Evolutionary conservation across 2,888 invertebrate genomes (phyloP).

Genomic region (Drosophila pegasa): DNA sequence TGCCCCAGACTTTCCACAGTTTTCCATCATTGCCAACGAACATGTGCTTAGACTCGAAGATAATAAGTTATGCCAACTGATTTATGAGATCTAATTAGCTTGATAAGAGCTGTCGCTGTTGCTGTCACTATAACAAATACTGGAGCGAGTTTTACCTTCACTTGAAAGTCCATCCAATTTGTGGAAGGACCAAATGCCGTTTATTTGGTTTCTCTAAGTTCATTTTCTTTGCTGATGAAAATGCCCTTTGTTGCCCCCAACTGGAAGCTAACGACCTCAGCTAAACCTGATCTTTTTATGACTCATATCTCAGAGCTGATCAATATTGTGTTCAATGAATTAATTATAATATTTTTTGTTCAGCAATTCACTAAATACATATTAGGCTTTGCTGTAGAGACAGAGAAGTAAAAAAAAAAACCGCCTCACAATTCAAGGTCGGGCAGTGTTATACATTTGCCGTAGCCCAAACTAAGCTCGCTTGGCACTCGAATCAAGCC

Average conservation of each 20-base stretch:
- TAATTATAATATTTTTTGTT: constrained; percentile 27
- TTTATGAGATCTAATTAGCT: not conserved
- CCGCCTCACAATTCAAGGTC: constrained; percentile 41
- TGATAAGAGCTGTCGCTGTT: not conserved
- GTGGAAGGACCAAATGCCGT: too few species aligned
- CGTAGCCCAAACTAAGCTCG: not conserved
- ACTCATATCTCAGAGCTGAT: constrained; percentile 34
- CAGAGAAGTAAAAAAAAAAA: too few species aligned
- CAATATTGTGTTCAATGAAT: constrained; percentile 25
- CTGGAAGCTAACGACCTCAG: constrained; percentile 45
- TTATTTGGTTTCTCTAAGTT: too few species aligned
- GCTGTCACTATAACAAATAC: not conserved
- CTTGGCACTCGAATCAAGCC: not conserved
- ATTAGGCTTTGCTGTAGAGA: constrained; percentile 2
- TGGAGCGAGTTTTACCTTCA: too few species aligned
- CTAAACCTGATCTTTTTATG: constrained; percentile 31
- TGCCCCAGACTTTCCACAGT: constrained; percentile 58
- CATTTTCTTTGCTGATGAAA: too few species aligned
- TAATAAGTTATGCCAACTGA: constrained; percentile 7
- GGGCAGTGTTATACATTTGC: constrained; percentile 19
- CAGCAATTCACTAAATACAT: constrained; percentile 10
- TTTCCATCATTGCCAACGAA: constrained; percentile 21
- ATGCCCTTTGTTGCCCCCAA: not conserved
- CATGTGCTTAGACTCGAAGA: not conserved
- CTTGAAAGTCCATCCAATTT: too few species aligned